Evolutionary conservation across 2,888 invertebrate species (phyloP), one percentile per base, ranked within the genome.

Genomic region (Abrostola tripartita): DNA sequence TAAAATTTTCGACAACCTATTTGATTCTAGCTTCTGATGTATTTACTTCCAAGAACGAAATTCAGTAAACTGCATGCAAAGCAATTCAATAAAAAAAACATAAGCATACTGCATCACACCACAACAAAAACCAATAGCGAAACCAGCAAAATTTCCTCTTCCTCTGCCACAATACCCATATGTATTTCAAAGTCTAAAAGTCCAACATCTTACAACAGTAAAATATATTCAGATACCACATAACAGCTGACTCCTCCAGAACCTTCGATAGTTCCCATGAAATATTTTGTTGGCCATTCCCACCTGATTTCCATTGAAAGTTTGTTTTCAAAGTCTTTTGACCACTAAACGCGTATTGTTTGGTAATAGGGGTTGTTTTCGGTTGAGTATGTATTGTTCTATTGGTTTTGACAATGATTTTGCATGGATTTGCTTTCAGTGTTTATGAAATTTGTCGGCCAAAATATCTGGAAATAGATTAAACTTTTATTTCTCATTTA

Each of bases 231-330:
- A 36, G 24, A 51, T 60, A 57, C 65, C 64, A 64, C 66, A 44
- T 50, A 60, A 68, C 38, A 36, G 65, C 64, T 74, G 78, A 72
- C 78, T 62, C 63, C 41, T 58, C 58, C 8, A 37, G 38, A 47
- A 51, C 61, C 40, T 66, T 56, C 58, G n/a, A 64, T 63, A 61
- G 61, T 44, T 52, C 44, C 65, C 64, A 55, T 75, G 61, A 69
- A 78, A 66, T 80, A 80, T 74, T 68, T 71, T 65, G 71, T 74
- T 50, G 41, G 24, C 53, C 47, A 51, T 70, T 68, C 47, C 65
- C 65, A 67, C 70, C 64, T 67, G 71, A 68, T 74, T 71, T 68
- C 63, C 61, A 77, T 80, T 71, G 51, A 70, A 67, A 77, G 38
- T 37, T 58, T 51, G 37, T 72, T 60, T 42, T 7, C 40, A 24